Percentiles rank a stretch among this genome's conserved stretches.
phyloP scores from a whole-genome alignment of 53 echinoderm and acorn worm species.

The Mesocentrotus franciscanus region DNA sequence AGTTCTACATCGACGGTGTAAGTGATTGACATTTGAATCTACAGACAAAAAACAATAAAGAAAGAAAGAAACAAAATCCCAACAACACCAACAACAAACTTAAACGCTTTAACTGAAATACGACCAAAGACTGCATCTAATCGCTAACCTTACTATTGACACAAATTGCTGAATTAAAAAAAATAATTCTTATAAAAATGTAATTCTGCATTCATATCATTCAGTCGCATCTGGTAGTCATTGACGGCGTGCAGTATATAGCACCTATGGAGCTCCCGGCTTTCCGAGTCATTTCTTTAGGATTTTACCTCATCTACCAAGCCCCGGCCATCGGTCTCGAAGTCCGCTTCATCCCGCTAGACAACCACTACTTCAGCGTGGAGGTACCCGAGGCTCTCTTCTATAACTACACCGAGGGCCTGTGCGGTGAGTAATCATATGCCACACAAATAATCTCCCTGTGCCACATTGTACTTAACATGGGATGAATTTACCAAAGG shows the following conservation, averaged over 20 bases:
- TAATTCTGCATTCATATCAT: background rate
- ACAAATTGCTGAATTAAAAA: background rate
- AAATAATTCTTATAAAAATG: background rate
- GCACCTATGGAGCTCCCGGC: background rate
- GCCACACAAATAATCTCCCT: too few species aligned
- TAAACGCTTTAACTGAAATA: too few species aligned
- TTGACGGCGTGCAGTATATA: slow-evolving; percentile 1
- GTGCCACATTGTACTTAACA: too few species aligned
- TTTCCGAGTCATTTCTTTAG: slow-evolving; percentile 67
- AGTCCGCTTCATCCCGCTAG: slow-evolving; percentile 77
- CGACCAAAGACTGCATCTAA: too few species aligned
- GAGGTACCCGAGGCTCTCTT: slow-evolving; percentile 74
- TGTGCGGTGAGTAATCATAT: slow-evolving; percentile 81
- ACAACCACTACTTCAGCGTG: slow-evolving; percentile 79
- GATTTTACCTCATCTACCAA: slow-evolving; percentile 75
- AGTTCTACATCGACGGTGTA: slow-evolving; percentile 61
- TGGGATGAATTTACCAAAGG: too few species aligned
- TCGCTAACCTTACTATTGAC: too few species aligned
- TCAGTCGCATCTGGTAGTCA: slow-evolving; percentile 24
- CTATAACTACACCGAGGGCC: slow-evolving; percentile 83
- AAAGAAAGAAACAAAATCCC: background rate
- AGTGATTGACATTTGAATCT: slow-evolving; percentile 34
- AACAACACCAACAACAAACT: background rate
- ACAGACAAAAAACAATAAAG: background rate
- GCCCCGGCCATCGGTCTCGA: slow-evolving; percentile 78